Conservation (phyloP, 2,888 invertebrate genomes). For the Podabrus alpinus region DNA sequence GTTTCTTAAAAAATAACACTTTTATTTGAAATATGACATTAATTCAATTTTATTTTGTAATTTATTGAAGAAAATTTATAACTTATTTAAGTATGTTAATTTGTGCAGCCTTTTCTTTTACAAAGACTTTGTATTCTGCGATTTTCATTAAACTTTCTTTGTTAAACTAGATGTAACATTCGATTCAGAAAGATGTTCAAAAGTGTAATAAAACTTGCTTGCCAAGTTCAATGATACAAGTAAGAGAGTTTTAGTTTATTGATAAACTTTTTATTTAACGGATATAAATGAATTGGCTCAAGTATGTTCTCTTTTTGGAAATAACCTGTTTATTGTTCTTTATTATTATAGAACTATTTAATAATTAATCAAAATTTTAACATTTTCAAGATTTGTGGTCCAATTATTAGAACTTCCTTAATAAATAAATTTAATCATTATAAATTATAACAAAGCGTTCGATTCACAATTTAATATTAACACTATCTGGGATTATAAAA, state of each 20-base stretch:
- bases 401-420: neutral
- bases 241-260: no score
- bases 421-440: neutral
- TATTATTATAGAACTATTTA: neutral
- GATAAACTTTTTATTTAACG: neutral
- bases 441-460: neutral
- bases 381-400: neutral
- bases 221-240: neutral
- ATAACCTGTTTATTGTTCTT: neutral
- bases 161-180: neutral
- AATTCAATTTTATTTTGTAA: neutral
- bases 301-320: neutral
- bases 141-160: neutral
- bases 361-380: neutral
- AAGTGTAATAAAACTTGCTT: neutral
- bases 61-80: neutral
- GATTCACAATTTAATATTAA: neutral
- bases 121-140: neutral
- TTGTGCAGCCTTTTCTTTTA: no score
- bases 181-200: neutral
- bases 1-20: no score
- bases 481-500: neutral
- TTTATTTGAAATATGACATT: no score
- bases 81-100: neutral
- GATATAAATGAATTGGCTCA: neutral